Evolutionary conservation across 2,888 invertebrate species (phyloP).

Genomic region (Clunio marinus): DNA sequence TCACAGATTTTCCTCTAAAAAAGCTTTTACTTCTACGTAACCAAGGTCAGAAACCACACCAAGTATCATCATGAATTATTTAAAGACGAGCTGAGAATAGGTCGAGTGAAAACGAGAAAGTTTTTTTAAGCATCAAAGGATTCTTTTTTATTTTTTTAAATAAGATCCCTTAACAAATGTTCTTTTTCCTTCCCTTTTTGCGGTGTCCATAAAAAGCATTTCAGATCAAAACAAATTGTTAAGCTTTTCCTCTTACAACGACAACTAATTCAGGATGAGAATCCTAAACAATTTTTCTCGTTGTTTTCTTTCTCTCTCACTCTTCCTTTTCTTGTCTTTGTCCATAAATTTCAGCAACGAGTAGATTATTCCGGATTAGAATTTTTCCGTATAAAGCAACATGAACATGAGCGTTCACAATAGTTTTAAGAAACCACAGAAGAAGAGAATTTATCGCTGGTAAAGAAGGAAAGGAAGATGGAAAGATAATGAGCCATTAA

Average conservation of each 20-base stretch:
- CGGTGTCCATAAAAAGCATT: no score
- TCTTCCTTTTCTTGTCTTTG: background rate
- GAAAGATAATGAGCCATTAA: conserved; percentile 29
- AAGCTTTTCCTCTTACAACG: conserved; percentile 13
- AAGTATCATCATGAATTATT: no score
- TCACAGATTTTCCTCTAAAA: no score
- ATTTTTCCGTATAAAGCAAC: background rate
- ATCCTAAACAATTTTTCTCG: background rate
- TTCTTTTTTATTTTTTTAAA: no score
- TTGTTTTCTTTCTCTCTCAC: background rate
- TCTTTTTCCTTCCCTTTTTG: no score
- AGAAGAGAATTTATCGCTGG: conserved; percentile 22
- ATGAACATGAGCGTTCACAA: background rate
- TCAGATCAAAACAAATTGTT: conserved; percentile 21
- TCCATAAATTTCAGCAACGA: conserved; percentile 27
- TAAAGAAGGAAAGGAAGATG: background rate
- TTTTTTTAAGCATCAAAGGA: no score
- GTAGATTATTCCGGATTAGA: conserved; percentile 33
- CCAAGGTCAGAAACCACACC: no score
- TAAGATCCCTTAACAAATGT: background rate
- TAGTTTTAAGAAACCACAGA: conserved; percentile 9
- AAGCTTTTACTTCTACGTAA: no score
- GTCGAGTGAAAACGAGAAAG: no score
- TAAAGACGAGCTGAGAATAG: no score
- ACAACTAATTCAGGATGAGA: background rate